Percentiles rank a stretch among this genome's conserved stretches.
These are phyloP conservation scores for Trissolcus brochymenae DNA, from an alignment of 2,888 invertebrate genomes.

Conservation along the genomic window DNA sequence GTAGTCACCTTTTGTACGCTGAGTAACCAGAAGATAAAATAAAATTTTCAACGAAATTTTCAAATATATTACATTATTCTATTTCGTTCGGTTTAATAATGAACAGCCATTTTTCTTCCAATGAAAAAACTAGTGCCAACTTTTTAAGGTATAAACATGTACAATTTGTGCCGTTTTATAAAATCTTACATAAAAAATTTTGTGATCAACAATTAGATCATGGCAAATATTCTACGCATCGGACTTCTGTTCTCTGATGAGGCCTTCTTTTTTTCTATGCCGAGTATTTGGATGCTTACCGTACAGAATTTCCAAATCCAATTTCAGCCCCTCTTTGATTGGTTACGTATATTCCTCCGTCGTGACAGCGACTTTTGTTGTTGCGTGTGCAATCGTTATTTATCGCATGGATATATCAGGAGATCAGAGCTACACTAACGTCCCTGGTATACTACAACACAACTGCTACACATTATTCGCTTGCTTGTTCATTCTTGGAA, in stretches of 20 bases:
- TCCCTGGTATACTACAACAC: constrained; percentile 62
- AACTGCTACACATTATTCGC: constrained; percentile 60
- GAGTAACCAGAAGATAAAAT: no score
- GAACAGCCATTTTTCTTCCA: no score
- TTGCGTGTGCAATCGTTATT: constrained; percentile 3
- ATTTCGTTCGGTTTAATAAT: no score
- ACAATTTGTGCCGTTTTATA: no score
- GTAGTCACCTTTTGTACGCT: no score
- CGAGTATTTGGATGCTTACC: constrained; percentile 63
- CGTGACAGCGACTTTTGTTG: constrained; percentile 20
- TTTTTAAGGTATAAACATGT: no score
- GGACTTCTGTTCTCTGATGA: constrained; percentile 63
- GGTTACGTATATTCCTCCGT: constrained; percentile 61
- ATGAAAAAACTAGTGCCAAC: no score
- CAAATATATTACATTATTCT: no score
- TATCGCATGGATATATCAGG: constrained; percentile 57
- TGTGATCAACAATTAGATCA: constrained; percentile 16
- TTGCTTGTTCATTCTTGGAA: constrained; percentile 38
- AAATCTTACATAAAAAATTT: no score
- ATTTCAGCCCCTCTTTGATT: constrained; percentile 53
- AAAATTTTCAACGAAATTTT: no score
- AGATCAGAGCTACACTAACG: constrained; percentile 44
- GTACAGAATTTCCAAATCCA: constrained; percentile 56
- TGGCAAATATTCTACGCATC: constrained; percentile 65
- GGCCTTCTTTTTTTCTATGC: constrained; percentile 61